A percentile compares a stretch with the other conserved stretches of the same genome.
These are phyloP conservation scores for Zosterops japonicus DNA, from an alignment of 2,113 vertebrate genomes.

Conservation along the genomic window DNA sequence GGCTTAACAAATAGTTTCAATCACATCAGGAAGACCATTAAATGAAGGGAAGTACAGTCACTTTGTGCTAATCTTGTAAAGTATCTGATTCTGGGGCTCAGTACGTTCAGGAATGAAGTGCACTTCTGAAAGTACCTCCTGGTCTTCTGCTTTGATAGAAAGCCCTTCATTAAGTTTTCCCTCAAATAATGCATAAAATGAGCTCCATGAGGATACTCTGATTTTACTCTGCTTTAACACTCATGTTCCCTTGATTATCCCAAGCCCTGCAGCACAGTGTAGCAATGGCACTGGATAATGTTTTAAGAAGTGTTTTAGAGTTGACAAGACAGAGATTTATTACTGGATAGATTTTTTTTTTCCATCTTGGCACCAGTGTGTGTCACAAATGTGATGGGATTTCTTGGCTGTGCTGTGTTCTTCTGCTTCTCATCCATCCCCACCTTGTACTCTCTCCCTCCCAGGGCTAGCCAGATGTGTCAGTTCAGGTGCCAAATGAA, in stretches of 20 bases:
- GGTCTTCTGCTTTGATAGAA: neutral
- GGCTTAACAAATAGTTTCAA: neutral
- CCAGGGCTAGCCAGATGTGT: neutral
- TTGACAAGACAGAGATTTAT: neutral
- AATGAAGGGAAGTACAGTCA: neutral
- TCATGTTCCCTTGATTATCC: fast-evolving
- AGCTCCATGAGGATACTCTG: fast-evolving
- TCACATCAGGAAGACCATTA: neutral
- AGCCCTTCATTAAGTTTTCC: neutral
- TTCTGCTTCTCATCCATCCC: neutral
- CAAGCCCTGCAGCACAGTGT: fast-evolving
- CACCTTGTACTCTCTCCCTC: neutral
- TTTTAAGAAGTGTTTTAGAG: neutral
- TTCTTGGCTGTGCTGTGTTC: neutral
- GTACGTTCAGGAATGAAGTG: neutral
- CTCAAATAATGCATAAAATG: neutral
- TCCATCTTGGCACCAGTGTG: neutral
- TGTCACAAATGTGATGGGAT: neutral
- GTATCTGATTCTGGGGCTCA: neutral
- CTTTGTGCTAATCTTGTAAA: neutral
- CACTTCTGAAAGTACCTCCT: neutral
- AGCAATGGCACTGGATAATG: neutral
- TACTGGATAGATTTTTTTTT: neutral
- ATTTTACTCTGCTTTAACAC: neutral
- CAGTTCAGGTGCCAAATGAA: neutral